phyloP scores from a whole-genome alignment of 2,888 invertebrate species.

The Andrena praecox region DNA sequence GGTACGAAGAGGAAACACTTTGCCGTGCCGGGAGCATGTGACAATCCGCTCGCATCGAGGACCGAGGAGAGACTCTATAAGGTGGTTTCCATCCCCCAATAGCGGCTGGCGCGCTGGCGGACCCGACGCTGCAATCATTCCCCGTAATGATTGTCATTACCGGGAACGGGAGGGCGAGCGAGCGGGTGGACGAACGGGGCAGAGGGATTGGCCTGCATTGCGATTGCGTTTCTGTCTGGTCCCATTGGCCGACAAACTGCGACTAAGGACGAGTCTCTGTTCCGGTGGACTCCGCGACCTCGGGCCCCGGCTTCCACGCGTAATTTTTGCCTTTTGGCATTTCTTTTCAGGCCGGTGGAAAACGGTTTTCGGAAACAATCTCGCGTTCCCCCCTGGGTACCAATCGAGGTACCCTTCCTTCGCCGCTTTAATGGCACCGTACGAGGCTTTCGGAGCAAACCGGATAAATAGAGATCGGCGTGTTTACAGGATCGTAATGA shows the following conservation, averaged over 20 bases:
- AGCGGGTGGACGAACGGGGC: conserved; percentile 75
- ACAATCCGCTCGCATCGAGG: conserved; percentile 83
- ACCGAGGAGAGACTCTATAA: conserved; percentile 82
- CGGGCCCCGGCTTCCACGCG: conserved; percentile 53
- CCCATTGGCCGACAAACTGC: conserved; percentile 79
- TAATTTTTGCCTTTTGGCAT: conserved; percentile 56
- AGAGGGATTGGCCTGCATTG: conserved; percentile 80
- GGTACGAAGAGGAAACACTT: conserved; percentile 65
- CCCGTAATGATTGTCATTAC: conserved; percentile 84
- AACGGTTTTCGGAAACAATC: conserved; percentile 51
- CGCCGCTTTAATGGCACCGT: conserved; percentile 12
- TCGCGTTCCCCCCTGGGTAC: conserved; percentile 5
- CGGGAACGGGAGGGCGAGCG: conserved; percentile 78
- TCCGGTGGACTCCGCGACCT: conserved; percentile 60
- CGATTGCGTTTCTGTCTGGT: conserved; percentile 81
- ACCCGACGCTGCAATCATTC: conserved; percentile 83
- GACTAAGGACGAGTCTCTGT: conserved; percentile 69
- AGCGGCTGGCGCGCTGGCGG: conserved; percentile 79
- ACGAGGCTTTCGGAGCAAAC: conserved; percentile 1
- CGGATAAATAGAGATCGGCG: conserved; percentile 33
- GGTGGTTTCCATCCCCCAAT: conserved; percentile 83
- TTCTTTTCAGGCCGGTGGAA: conserved; percentile 29
- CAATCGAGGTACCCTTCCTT: neutral
- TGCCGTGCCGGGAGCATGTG: conserved; percentile 74
- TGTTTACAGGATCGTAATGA: conserved; percentile 22